Evolutionary conservation across 2,113 vertebrate genomes (phyloP).

Genomic region (Mobula birostris): DNA sequence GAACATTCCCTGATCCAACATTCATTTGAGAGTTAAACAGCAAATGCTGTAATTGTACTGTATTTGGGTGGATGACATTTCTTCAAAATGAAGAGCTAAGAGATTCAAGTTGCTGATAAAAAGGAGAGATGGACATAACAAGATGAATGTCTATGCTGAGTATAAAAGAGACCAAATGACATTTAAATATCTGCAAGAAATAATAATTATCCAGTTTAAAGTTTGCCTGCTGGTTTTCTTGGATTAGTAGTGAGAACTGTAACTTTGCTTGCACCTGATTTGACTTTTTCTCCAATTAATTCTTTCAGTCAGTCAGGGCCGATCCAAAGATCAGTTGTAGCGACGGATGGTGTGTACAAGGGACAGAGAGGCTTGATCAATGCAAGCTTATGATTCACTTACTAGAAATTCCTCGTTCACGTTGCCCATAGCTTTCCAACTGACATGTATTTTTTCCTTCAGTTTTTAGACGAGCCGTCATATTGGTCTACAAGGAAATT

Average conservation of each 20-base stretch:
- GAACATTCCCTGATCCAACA: not conserved
- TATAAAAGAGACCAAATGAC: too few relatives aligned
- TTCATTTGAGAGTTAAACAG: not conserved
- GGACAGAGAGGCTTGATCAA: too few relatives aligned
- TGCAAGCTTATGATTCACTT: too few relatives aligned
- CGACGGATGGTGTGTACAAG: too few relatives aligned
- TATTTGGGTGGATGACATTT: too few relatives aligned
- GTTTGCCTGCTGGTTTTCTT: not conserved
- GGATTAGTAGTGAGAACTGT: not conserved
- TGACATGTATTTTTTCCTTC: slow-evolving; percentile 41
- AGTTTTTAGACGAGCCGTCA: slow-evolving; percentile 97
- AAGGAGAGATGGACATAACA: too few relatives aligned
- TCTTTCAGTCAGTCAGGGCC: not conserved
- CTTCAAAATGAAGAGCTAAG: not conserved
- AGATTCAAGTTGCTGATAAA: too few relatives aligned
- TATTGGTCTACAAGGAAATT: slow-evolving; percentile 87
- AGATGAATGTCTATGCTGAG: too few relatives aligned
- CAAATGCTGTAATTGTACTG: too few relatives aligned
- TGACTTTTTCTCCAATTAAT: not conserved
- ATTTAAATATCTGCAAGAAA: not conserved
- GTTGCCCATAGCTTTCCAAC: too few relatives aligned
- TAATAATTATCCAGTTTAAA: not conserved
- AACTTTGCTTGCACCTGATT: not conserved
- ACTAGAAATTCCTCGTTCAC: too few relatives aligned
- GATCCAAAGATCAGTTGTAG: too few relatives aligned